phyloP scores from a whole-genome alignment of 2,113 vertebrate genomes.

The Catagonus wagneri region DNA sequence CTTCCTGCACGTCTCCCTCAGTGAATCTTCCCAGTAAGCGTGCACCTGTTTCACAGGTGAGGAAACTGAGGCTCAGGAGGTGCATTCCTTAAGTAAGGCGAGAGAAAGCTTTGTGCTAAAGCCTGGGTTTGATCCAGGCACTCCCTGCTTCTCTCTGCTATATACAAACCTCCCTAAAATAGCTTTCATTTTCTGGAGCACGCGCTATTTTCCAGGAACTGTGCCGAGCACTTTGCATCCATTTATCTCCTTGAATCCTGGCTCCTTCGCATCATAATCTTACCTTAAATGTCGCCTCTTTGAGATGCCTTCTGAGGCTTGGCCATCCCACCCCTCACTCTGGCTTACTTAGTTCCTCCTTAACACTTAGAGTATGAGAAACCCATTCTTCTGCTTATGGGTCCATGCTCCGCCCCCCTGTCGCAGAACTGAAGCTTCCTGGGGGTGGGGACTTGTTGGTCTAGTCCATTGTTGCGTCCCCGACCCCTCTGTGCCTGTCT shows the following conservation, averaged over 20 bases:
- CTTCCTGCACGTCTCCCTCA: accelerated
- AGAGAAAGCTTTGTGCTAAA: background rate
- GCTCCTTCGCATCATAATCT: background rate
- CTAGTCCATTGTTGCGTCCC: background rate
- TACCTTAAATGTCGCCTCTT: background rate
- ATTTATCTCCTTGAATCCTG: slow-evolving; percentile 65
- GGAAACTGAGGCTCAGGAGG: slow-evolving; percentile 38
- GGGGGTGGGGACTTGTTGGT: background rate
- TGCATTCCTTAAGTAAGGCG: background rate
- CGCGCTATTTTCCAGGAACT: slow-evolving; percentile 49
- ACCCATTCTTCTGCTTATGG: background rate
- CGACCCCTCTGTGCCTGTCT: background rate
- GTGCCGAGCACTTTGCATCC: slow-evolving; percentile 42
- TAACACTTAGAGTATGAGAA: background rate
- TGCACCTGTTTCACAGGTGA: background rate
- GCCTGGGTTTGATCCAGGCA: background rate
- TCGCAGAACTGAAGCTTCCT: background rate
- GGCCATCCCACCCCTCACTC: background rate
- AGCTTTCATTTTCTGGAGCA: slow-evolving; percentile 41
- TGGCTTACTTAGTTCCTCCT: background rate
- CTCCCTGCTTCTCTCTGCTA: background rate
- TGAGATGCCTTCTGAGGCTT: background rate
- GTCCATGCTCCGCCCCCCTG: background rate
- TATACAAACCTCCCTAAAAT: slow-evolving; percentile 37
- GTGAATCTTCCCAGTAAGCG: background rate